phyloP scores from a whole-genome alignment of 2,113 vertebrate species.

The Eublepharis macularius region DNA sequence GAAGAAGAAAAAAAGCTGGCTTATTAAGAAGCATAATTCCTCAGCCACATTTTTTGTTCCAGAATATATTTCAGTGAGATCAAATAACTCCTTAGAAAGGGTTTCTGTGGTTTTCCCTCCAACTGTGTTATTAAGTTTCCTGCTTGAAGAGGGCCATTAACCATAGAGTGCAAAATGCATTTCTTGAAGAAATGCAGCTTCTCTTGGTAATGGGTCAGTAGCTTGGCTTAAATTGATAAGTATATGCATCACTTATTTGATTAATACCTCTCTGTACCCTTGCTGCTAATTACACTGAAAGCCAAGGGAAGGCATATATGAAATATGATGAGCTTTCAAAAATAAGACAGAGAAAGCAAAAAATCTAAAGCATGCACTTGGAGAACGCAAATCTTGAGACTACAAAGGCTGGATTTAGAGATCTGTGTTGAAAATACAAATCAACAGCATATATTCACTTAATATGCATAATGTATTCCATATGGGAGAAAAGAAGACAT shows the following conservation, averaged over 20 bases:
- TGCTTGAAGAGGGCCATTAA: not conserved
- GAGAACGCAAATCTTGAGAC: no score
- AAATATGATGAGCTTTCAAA: not conserved
- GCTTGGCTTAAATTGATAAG: not conserved
- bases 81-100: not conserved
- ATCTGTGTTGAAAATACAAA: no score
- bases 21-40: constrained; percentile 2
- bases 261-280: not conserved
- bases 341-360: no score
- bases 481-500: no score
- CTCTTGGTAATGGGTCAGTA: rapidly evolving
- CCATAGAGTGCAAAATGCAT: not conserved
- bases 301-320: not conserved
- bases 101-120: constrained; percentile 22
- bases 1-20: not conserved
- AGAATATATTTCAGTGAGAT: constrained; percentile 14
- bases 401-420: no score
- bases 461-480: no score
- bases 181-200: constrained; percentile 44
- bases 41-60: constrained; percentile 29
- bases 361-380: no score
- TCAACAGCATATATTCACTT: no score
- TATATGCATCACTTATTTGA: not conserved
- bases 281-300: not conserved
- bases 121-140: not conserved